A percentile compares a stretch with the other conserved stretches of the same genome.
Evolutionary conservation across 2,888 invertebrate genomes (phyloP).

Genomic region (Chalcosyrphus nemorum): DNA sequence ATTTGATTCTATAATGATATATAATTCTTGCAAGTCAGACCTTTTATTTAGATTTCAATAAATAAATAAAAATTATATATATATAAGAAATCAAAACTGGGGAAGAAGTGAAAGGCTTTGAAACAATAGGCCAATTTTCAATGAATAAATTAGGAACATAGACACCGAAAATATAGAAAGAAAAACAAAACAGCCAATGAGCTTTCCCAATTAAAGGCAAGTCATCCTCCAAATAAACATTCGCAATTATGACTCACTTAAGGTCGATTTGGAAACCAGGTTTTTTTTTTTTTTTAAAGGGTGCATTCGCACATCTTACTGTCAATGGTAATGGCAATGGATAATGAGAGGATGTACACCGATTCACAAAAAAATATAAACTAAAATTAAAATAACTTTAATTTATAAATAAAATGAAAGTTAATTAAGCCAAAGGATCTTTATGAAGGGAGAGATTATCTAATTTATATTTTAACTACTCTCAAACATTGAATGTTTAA

Average conservation of each 20-base stretch:
- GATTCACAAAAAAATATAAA: conserved; percentile 39
- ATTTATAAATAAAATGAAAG: conserved; percentile 32
- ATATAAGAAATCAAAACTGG: background rate
- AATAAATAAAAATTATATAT: background rate
- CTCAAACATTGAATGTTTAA: conserved; percentile 64
- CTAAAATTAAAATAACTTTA: background rate
- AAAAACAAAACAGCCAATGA: conserved; percentile 47
- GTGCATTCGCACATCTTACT: conserved; percentile 29
- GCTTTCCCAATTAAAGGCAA: conserved; percentile 33
- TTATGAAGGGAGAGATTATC: conserved; percentile 70
- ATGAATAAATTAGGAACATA: background rate
- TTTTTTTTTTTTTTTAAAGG: background rate
- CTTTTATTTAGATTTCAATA: conserved; percentile 7
- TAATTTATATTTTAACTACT: conserved; percentile 57
- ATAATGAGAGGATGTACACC: conserved; percentile 50
- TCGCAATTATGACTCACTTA: conserved; percentile 8
- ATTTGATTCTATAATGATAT: conserved; percentile 40
- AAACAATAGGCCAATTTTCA: conserved; percentile 13
- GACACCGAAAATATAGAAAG: conserved; percentile 25
- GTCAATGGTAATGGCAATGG: conserved; percentile 39
- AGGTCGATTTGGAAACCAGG: background rate
- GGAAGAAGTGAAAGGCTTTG: conserved; percentile 7
- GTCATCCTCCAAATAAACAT: conserved; percentile 36
- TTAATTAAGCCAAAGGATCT: conserved; percentile 62
- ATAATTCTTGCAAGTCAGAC: conserved; percentile 30